A percentile compares a stretch with the other conserved stretches of the same genome.
Evolutionary conservation across 2,113 vertebrate genomes (phyloP).

Genomic region (Naja naja): DNA sequence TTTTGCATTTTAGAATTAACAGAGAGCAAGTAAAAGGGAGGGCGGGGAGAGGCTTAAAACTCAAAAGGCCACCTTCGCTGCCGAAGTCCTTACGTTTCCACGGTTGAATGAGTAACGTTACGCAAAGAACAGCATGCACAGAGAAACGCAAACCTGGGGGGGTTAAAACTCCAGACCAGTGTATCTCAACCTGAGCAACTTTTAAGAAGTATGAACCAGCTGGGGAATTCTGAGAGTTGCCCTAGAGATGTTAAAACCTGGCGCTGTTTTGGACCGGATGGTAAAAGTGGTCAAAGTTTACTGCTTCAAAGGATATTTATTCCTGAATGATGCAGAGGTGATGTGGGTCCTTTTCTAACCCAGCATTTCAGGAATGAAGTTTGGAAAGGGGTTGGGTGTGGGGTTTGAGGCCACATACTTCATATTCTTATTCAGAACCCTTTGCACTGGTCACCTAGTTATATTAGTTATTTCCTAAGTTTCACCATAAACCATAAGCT

Average conservation of each 20-base stretch:
- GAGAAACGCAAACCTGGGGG: neutral
- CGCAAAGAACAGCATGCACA: neutral
- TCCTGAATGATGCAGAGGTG: neutral
- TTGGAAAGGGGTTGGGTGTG: neutral
- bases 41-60: no score
- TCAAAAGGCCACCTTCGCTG: neutral
- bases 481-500: neutral
- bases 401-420: neutral
- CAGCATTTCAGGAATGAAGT: neutral
- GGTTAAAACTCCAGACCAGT: neutral
- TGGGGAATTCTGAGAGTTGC: neutral
- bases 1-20: slow-evolving; percentile 68
- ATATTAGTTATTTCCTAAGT: neutral
- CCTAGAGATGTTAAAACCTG: neutral
- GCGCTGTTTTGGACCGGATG: neutral
- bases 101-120: neutral
- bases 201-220: neutral
- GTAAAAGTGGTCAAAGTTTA: neutral
- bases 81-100: neutral
- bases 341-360: neutral
- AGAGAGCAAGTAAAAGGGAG: neutral
- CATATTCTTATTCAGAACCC: neutral
- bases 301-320: neutral
- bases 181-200: neutral
- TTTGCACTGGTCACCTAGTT: neutral